A percentile compares a stretch with the other conserved stretches of the same genome.
Conservation (phyloP, 2,113 vertebrate species). For the Hippocampus barbouri region DNA sequence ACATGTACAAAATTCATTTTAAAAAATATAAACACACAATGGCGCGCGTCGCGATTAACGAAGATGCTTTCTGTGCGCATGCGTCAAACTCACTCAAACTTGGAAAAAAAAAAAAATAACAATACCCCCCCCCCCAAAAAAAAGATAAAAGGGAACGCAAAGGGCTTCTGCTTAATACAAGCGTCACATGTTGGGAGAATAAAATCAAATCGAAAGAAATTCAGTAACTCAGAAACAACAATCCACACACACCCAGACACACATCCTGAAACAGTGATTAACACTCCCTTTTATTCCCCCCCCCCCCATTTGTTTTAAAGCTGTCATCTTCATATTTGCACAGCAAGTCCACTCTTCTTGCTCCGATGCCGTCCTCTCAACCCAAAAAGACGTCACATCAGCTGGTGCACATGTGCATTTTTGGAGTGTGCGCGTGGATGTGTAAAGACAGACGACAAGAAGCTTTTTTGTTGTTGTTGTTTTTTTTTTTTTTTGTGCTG, state of each 20-base stretch:
- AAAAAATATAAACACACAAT: constrained; percentile 63
- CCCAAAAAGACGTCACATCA: constrained; percentile 24
- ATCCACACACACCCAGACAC: constrained; percentile 9
- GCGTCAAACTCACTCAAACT: constrained; percentile 29
- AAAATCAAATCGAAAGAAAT: constrained; percentile 29
- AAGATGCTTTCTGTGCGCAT: constrained; percentile 27
- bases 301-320: constrained; percentile 36
- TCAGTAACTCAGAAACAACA: constrained; percentile 30
- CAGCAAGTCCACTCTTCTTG: constrained; percentile 30
- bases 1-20: constrained; percentile 70
- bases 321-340: constrained; percentile 35
- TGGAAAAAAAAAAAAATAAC: constrained; percentile 18
- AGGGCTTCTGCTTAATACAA: constrained; percentile 50
- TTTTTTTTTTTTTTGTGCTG: not conserved
- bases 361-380: constrained; percentile 23
- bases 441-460: constrained; percentile 43
- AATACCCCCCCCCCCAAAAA: constrained; percentile 19
- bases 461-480: not conserved
- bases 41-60: constrained; percentile 47
- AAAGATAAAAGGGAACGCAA: constrained; percentile 18
- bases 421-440: constrained; percentile 39
- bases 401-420: constrained; percentile 24
- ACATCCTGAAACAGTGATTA: constrained; percentile 29
- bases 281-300: constrained; percentile 13
- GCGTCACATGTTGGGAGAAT: constrained; percentile 45